phyloP scores from a whole-genome alignment of 2,113 vertebrate genomes.

The Notarius quadriscutis region DNA sequence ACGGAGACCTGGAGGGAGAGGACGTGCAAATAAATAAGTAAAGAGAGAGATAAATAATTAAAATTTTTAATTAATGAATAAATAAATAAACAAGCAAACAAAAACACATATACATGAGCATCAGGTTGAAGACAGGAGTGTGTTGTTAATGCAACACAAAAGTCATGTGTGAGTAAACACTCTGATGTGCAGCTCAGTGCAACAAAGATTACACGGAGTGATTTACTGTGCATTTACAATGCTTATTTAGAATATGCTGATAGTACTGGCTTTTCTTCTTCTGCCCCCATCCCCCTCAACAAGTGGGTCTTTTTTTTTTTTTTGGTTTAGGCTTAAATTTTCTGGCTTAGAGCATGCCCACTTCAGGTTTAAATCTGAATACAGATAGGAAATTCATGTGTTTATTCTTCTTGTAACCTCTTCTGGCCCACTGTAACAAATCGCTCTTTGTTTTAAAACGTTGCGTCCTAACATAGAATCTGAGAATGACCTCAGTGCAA shows the following conservation, averaged over 20 bases:
- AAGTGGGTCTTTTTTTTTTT: too few relatives aligned
- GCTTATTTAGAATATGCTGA: neutral
- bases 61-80: too few relatives aligned
- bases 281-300: too few relatives aligned
- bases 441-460: neutral
- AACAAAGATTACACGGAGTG: neutral
- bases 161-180: neutral
- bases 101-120: neutral
- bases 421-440: neutral
- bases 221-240: neutral
- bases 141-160: neutral
- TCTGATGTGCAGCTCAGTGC: neutral
- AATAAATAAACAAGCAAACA: too few relatives aligned
- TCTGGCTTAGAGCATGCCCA: neutral
- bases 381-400: neutral
- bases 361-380: neutral
- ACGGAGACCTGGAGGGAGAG: conserved; percentile 70
- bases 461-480: neutral
- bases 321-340: neutral
- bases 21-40: neutral
- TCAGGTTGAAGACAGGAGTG: neutral
- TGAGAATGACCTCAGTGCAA: neutral
- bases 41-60: too few relatives aligned
- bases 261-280: neutral
- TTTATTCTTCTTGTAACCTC: too few relatives aligned